Evolutionary conservation across 2,113 vertebrate species (phyloP).

Genomic region (Heterotilapia buettikoferi): DNA sequence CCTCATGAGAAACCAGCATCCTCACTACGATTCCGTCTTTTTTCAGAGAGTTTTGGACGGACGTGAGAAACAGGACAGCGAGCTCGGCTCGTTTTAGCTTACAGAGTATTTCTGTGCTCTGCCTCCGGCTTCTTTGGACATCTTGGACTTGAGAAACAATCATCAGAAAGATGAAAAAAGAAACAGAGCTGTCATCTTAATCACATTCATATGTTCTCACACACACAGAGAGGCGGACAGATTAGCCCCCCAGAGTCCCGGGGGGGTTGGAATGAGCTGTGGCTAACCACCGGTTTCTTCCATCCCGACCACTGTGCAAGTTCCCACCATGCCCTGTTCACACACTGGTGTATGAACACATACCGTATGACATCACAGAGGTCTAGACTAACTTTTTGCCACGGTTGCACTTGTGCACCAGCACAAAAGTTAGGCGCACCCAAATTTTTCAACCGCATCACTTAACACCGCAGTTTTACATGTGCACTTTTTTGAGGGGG

Average conservation of each 20-base stretch:
- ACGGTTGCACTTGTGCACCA: no score
- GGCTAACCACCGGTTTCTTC: background rate
- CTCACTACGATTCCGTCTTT: accelerated
- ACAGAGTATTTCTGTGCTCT: background rate
- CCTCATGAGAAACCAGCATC: background rate
- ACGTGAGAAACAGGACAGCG: background rate
- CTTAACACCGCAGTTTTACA: no score
- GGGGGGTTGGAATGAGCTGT: background rate
- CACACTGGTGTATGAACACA: background rate
- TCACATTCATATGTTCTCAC: background rate
- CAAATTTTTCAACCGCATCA: no score
- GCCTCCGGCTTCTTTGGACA: background rate
- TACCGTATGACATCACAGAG: background rate
- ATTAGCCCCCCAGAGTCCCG: background rate
- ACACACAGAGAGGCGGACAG: background rate
- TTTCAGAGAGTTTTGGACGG: background rate
- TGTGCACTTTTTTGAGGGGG: no score
- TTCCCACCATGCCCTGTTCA: background rate
- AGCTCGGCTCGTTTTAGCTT: background rate
- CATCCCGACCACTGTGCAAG: background rate
- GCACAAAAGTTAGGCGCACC: no score
- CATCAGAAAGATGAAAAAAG: background rate
- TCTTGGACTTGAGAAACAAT: background rate
- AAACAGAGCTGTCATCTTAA: background rate
- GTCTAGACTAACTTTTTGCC: no score